Evolutionary conservation across 1,140 invertebrate genomes (phyloP).

Genomic region (Drosophila ohnishii): DNA sequence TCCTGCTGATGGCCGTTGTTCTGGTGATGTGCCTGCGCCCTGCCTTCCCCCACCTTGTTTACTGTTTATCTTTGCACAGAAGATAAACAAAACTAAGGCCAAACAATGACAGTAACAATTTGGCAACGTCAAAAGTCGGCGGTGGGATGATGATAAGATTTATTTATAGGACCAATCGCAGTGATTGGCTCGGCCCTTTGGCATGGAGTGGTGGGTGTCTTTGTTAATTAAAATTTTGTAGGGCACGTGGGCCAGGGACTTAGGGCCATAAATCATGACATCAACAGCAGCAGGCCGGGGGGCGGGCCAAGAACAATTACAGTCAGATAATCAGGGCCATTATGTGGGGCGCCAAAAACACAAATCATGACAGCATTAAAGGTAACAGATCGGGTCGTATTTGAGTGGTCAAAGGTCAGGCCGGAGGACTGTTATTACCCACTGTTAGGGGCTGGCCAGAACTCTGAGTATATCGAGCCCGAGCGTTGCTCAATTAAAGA

Average conservation of each 20-base stretch:
- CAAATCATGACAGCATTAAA: slow-evolving; percentile 61
- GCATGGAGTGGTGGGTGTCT: slow-evolving; percentile 11
- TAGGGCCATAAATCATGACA: slow-evolving; percentile 72
- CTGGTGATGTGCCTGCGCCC: slow-evolving; percentile 5
- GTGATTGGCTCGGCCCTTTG: slow-evolving; percentile 51
- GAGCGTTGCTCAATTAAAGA: slow-evolving; percentile 58
- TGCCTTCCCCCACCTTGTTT: slow-evolving; percentile 36
- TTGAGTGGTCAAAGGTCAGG: slow-evolving; percentile 52
- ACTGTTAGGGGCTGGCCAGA: slow-evolving; percentile 8
- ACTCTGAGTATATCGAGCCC: slow-evolving; percentile 18
- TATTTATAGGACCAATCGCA: slow-evolving; percentile 44
- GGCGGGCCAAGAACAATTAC: slow-evolving; percentile 27
- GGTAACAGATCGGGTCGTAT: slow-evolving; percentile 29
- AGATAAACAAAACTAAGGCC: slow-evolving; percentile 69
- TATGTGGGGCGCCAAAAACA: slow-evolving; percentile 50
- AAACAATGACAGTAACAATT: slow-evolving; percentile 69
- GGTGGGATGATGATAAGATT: slow-evolving; percentile 69
- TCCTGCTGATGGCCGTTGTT: slow-evolving; percentile 49
- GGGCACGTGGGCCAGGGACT: slow-evolving; percentile 49
- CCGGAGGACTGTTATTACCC: slow-evolving; percentile 40
- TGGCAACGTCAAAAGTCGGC: slow-evolving; percentile 56
- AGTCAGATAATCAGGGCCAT: slow-evolving; percentile 66
- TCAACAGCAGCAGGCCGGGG: slow-evolving; percentile 50
- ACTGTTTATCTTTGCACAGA: slow-evolving; percentile 71
- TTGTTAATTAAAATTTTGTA: slow-evolving; percentile 77